Percentiles rank a stretch among this genome's conserved stretches.
Evolutionary conservation across 2,888 invertebrate genomes (phyloP).

Genomic region (Liposcelis brunnea): DNA sequence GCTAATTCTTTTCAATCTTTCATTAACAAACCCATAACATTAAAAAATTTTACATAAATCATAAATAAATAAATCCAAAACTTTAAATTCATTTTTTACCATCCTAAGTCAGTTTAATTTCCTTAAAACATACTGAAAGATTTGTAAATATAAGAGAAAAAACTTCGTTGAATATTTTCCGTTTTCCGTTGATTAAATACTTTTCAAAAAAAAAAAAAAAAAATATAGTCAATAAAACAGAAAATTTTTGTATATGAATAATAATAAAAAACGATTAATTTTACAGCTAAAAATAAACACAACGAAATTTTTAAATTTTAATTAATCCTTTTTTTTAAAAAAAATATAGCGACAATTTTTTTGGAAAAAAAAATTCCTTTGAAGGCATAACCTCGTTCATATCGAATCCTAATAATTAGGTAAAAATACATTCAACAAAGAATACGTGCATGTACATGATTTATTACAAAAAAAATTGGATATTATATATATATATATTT

Average conservation of each 20-base stretch:
- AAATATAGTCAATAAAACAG: constrained; percentile 1
- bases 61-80: no score
- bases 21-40: no score
- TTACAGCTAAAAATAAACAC: neutral
- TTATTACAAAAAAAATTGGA: neutral
- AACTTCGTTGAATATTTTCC: no score
- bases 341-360: neutral
- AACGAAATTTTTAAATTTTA: neutral
- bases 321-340: constrained; percentile 3
- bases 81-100: no score
- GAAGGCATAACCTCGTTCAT: constrained; percentile 1
- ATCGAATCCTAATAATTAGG: constrained; percentile 7
- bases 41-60: no score
- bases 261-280: constrained; percentile 3
- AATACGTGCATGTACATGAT: constrained; percentile 1
- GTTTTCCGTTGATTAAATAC: no score
- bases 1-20: no score
- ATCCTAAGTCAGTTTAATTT: no score
- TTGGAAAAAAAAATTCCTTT: neutral
- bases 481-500: neutral
- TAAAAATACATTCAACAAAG: constrained; percentile 5
- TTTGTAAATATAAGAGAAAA: no score
- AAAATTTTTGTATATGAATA: neutral
- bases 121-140: no score
- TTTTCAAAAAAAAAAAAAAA: no score